A percentile compares a stretch with the other conserved stretches of the same genome.
Evolutionary conservation across 2,113 vertebrate genomes (phyloP).

Genomic region (Enhydra lutris): DNA sequence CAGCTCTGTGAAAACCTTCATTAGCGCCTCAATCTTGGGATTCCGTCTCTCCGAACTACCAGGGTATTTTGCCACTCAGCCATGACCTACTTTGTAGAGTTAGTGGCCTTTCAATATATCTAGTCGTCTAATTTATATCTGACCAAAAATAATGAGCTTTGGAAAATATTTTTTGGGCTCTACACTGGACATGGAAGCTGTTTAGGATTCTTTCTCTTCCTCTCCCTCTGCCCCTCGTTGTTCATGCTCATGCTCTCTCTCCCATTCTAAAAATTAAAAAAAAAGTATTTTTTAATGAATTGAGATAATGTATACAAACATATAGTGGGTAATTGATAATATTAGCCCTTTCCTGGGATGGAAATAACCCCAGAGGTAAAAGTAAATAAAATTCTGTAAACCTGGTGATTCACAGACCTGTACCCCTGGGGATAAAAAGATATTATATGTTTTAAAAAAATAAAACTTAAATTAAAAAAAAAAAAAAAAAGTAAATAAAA

Average conservation of each 20-base stretch:
- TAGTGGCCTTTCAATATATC: neutral
- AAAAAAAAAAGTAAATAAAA: conserved; percentile 8
- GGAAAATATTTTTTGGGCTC: neutral
- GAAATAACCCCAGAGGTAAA: neutral
- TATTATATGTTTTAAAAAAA: no score
- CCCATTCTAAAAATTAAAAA: neutral
- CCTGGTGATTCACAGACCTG: no score
- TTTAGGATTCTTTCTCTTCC: neutral
- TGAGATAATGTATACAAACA: neutral
- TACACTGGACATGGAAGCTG: neutral
- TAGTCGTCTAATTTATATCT: neutral
- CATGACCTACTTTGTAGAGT: neutral
- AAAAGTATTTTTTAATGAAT: neutral
- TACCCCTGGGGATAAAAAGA: no score
- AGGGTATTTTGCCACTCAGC: neutral
- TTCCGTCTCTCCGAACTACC: neutral
- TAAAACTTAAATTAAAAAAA: no score
- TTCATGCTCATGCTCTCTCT: neutral
- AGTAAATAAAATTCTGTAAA: neutral
- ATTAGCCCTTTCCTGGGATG: neutral
- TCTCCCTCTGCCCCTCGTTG: neutral
- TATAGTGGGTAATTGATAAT: neutral
- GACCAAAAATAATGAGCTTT: conserved; percentile 17
- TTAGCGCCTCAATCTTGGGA: neutral
- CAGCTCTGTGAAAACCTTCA: neutral